Percentiles rank a stretch among this genome's conserved stretches.
Conservation (phyloP, 2,797 vertebrate genomes). For the Calcarius lapponicus region DNA sequence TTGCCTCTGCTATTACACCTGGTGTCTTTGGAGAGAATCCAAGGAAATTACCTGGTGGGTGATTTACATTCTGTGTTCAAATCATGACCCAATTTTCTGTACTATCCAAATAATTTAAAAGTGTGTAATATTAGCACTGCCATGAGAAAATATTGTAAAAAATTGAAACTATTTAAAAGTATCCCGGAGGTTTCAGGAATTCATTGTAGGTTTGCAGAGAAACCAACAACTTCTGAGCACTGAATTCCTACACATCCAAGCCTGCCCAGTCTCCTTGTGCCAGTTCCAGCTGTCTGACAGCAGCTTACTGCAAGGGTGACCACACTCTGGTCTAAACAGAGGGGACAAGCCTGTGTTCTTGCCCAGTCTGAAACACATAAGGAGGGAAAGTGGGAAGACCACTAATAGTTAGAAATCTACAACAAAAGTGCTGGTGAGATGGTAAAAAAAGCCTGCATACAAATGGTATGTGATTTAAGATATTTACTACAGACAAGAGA, state of each 20-base stretch:
- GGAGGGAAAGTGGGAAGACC: neutral
- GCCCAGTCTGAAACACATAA: neutral
- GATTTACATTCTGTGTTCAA: neutral
- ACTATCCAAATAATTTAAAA: neutral
- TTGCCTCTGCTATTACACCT: neutral
- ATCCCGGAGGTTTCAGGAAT: neutral
- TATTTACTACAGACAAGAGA: neutral
- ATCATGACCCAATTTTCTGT: neutral
- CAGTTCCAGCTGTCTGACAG: neutral
- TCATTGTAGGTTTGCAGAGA: neutral
- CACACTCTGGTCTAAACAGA: neutral
- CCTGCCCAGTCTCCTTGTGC: neutral
- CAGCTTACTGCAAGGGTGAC: neutral
- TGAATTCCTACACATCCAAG: neutral
- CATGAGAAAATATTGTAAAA: neutral
- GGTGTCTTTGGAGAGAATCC: neutral
- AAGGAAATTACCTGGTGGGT: neutral
- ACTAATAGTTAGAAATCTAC: neutral
- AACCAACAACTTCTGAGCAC: neutral
- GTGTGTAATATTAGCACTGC: neutral
- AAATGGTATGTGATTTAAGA: neutral
- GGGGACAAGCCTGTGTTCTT: neutral
- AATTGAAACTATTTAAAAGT: rapidly evolving
- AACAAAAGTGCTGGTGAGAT: neutral
- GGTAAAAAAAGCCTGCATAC: neutral